phyloP scores from a whole-genome alignment of 2,113 vertebrate species.

The Pelecanus crispus region DNA sequence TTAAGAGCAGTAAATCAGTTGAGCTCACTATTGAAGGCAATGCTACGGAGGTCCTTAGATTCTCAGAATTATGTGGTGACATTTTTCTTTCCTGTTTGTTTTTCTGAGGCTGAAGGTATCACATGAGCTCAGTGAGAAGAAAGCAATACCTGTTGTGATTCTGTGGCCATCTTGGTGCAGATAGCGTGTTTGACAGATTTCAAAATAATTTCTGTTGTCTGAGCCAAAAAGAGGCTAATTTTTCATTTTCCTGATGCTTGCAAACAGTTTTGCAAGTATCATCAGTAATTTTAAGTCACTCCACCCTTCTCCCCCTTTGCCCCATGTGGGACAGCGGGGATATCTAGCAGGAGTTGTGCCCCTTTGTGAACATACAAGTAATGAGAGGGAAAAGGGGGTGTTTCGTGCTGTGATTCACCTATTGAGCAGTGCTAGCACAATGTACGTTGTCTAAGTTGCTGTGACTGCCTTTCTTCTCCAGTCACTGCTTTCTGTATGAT shows the following conservation, averaged over 20 bases:
- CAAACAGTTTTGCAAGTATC: neutral
- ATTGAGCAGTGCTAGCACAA: neutral
- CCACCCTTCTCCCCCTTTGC: rapidly evolving
- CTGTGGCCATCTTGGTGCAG: neutral
- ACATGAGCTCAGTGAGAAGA: neutral
- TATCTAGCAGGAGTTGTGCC: neutral
- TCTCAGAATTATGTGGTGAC: neutral
- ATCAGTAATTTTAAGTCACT: neutral
- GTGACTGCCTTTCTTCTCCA: neutral
- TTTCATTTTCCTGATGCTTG: neutral
- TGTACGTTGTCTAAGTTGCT: neutral
- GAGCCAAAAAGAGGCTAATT: neutral
- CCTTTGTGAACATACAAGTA: neutral
- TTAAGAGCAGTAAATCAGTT: neutral
- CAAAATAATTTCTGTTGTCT: neutral
- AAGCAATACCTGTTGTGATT: neutral
- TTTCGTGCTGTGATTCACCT: neutral
- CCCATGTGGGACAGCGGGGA: neutral
- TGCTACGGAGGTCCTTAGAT: neutral
- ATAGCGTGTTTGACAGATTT: neutral
- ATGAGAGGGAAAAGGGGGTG: neutral
- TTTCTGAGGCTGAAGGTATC: neutral
- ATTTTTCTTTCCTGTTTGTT: neutral
- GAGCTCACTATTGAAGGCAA: neutral
- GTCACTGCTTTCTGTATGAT: neutral